phyloP scores from a whole-genome alignment of 2,797 vertebrate species.

The Crypturellus tataupa region DNA sequence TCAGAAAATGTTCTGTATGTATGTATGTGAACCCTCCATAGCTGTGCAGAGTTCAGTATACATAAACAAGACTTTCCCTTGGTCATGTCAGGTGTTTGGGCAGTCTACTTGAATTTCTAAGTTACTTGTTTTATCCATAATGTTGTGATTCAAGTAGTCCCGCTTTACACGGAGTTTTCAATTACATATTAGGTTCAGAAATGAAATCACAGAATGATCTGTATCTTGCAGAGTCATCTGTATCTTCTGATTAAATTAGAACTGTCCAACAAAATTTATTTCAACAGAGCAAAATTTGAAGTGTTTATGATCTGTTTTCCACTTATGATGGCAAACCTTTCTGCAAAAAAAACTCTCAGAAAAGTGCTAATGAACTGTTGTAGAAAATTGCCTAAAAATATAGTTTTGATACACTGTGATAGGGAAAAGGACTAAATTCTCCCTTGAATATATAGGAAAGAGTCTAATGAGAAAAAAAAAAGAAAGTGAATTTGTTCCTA shows the following conservation, averaged over 20 bases:
- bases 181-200: background rate
- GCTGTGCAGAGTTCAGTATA: background rate
- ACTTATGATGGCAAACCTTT: background rate
- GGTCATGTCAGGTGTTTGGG: background rate
- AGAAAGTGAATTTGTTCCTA: background rate
- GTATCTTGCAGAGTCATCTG: background rate
- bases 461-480: background rate
- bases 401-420: background rate
- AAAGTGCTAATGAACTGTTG: slow-evolving; percentile 21
- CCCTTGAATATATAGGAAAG: background rate
- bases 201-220: background rate
- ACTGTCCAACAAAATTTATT: background rate
- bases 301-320: background rate
- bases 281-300: background rate
- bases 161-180: background rate
- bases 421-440: background rate
- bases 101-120: background rate
- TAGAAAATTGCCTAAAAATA: background rate
- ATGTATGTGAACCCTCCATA: background rate
- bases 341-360: background rate
- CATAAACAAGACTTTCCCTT: background rate
- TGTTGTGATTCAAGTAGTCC: background rate
- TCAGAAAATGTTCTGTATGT: background rate
- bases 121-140: background rate
- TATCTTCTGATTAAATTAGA: background rate